A percentile compares a stretch with the other conserved stretches of the same genome.
Conservation (phyloP, 2,888 invertebrate genomes). For the Amblyjoppa proteus region DNA sequence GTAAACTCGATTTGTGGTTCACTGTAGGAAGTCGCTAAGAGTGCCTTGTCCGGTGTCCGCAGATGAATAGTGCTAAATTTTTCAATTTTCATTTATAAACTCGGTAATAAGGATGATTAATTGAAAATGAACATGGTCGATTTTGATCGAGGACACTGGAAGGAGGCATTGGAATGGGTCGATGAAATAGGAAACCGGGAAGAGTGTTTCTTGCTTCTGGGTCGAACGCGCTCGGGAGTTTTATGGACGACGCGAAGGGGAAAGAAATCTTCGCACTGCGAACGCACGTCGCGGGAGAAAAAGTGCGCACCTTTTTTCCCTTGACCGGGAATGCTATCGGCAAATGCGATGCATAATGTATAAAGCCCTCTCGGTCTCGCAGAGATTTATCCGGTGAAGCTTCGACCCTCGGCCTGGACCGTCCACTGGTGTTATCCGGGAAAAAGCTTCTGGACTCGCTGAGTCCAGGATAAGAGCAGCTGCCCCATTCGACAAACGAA, state of each 20-base stretch:
- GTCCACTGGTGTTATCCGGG: not conserved
- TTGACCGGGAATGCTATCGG: conserved; percentile 73
- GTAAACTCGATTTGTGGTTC: too few species aligned
- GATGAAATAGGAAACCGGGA: not conserved
- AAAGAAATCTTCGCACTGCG: not conserved
- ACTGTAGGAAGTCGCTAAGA: too few species aligned
- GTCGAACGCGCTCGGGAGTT: not conserved
- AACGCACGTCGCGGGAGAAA: conserved; percentile 25
- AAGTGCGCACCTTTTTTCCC: conserved; percentile 42
- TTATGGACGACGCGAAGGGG: not conserved
- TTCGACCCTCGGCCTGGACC: conserved; percentile 55
- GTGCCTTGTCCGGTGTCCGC: too few species aligned
- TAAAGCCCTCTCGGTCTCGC: conserved; percentile 64
- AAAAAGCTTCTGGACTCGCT: not conserved
- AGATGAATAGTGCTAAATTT: too few species aligned
- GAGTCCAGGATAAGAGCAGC: not conserved
- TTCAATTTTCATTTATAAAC: too few species aligned
- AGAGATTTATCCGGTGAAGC: conserved; percentile 10
- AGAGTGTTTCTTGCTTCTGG: not conserved
- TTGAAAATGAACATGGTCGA: too few species aligned
- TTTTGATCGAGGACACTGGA: not conserved
- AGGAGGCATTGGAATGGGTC: not conserved
- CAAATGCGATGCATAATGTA: conserved; percentile 83
- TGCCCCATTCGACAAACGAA: not conserved
- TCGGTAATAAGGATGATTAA: too few species aligned